A percentile compares a stretch with the other conserved stretches of the same genome.
Evolutionary conservation across 2,113 vertebrate species (phyloP).

Genomic region (Cheilinus undulatus): DNA sequence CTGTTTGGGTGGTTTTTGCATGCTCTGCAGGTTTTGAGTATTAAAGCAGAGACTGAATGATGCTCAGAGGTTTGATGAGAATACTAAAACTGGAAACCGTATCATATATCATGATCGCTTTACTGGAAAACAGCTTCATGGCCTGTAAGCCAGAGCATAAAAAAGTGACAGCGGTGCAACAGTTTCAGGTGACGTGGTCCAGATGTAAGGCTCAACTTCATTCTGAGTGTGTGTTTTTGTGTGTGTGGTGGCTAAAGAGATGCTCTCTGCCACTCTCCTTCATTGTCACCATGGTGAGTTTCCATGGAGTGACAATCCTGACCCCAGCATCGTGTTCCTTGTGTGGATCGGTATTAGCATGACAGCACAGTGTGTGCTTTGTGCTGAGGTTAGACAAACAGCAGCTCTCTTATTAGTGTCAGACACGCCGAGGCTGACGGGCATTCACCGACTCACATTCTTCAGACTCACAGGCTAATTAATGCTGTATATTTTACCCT

Average conservation of each 20-base stretch:
- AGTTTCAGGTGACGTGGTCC: slow-evolving; percentile 13
- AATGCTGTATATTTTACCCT: slow-evolving; percentile 9
- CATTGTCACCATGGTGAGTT: slow-evolving; percentile 66
- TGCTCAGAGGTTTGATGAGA: too few relatives aligned
- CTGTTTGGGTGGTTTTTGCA: too few relatives aligned
- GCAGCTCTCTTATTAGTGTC: slow-evolving; percentile 67
- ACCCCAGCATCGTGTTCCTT: slow-evolving; percentile 49
- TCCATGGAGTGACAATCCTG: slow-evolving; percentile 60
- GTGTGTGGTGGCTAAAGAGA: slow-evolving; percentile 14
- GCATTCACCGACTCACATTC: slow-evolving; percentile 33
- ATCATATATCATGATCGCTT: too few relatives aligned
- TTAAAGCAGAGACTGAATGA: too few relatives aligned
- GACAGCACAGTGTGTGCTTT: slow-evolving; percentile 71
- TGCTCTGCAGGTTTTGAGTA: too few relatives aligned
- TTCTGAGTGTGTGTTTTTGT: slow-evolving; percentile 5
- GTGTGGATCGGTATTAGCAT: slow-evolving; percentile 54
- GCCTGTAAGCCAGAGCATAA: background rate
- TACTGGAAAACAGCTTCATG: too few relatives aligned
- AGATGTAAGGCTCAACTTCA: slow-evolving; percentile 2
- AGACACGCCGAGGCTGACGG: slow-evolving; percentile 26
- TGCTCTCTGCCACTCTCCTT: slow-evolving; percentile 36
- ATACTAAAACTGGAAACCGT: too few relatives aligned
- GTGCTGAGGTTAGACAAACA: slow-evolving; percentile 67
- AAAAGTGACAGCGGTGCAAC: too few relatives aligned
- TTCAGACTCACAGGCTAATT: slow-evolving; percentile 13